Evolutionary conservation across 2,888 invertebrate species (phyloP).

Genomic region (Oscheius sp.): DNA sequence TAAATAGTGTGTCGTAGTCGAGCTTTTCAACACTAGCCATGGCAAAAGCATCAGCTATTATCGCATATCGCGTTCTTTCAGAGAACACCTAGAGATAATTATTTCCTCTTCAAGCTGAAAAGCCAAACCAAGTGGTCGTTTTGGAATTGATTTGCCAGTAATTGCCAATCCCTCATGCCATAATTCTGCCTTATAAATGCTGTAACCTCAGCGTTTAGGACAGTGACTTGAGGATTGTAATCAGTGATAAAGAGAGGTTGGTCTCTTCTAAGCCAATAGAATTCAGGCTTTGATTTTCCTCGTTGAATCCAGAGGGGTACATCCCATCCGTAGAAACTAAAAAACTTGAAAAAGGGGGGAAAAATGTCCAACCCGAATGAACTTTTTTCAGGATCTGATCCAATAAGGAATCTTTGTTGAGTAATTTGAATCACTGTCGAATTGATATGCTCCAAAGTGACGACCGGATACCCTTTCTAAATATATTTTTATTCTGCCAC

Average conservation of each 20-base stretch:
- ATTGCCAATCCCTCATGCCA: constrained; percentile 50
- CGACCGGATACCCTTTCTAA: constrained; percentile 58
- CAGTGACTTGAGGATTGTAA: constrained; percentile 21
- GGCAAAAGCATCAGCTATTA: constrained; percentile 45
- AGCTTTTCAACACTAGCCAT: constrained; percentile 37
- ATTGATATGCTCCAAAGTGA: constrained; percentile 50
- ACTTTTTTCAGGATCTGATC: constrained; percentile 47
- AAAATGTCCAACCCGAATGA: constrained; percentile 39
- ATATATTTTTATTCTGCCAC: no score
- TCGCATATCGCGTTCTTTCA: background rate
- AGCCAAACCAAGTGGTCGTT: constrained; percentile 47
- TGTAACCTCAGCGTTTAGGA: constrained; percentile 63
- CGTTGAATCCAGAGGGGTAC: constrained; percentile 66
- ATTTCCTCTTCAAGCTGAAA: background rate
- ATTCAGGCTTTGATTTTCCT: constrained; percentile 37
- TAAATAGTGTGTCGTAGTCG: constrained; percentile 38
- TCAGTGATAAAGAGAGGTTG: background rate
- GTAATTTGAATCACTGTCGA: constrained; percentile 42
- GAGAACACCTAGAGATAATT: background rate
- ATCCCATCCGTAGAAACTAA: constrained; percentile 64
- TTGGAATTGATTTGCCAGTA: constrained; percentile 50
- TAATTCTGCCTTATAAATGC: constrained; percentile 69
- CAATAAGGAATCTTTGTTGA: constrained; percentile 59
- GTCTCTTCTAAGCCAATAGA: constrained; percentile 59
- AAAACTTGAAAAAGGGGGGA: constrained; percentile 6